These are phyloP conservation scores for Acinonyx jubatus DNA, from an alignment of 2,113 vertebrate genomes.

Conservation along the genomic window DNA sequence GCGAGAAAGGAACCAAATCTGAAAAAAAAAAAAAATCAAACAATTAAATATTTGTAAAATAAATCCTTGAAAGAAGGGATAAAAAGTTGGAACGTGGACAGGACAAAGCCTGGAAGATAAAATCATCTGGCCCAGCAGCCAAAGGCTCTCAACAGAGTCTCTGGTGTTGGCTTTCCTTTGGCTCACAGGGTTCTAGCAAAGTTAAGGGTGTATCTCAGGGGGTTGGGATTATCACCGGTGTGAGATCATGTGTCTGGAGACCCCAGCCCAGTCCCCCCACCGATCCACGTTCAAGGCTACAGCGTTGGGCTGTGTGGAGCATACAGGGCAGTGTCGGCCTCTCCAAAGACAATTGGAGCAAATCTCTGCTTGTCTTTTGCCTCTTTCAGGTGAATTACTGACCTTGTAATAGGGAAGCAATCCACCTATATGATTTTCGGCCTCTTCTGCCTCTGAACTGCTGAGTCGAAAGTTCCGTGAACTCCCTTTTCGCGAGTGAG, in stretches of 20 bases:
- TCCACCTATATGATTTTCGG: not conserved
- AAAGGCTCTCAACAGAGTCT: not conserved
- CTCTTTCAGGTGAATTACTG: not conserved
- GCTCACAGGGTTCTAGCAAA: rapidly evolving
- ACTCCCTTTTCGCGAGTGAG: not conserved
- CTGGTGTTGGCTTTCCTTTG: not conserved
- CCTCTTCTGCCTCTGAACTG: not conserved
- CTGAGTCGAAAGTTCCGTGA: not conserved
- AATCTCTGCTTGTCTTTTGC: not conserved
- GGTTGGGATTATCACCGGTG: not conserved
- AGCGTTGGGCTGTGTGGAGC: not conserved
- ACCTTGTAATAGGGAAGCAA: not conserved
- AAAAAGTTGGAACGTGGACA: not conserved
- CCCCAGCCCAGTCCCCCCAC: not conserved
- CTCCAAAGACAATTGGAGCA: not conserved
- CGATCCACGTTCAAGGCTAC: not conserved
- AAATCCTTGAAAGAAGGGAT: not conserved
- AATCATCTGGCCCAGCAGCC: not conserved
- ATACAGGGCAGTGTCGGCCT: rapidly evolving
- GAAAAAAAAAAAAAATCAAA: not conserved
- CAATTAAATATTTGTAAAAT: not conserved
- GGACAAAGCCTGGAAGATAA: not conserved
- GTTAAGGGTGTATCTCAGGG: not conserved
- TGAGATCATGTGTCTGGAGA: not conserved
- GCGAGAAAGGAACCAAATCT: not conserved